These are phyloP conservation scores for Euschistus heros DNA, from an alignment of 1,140 invertebrate genomes.

Conservation along the genomic window DNA sequence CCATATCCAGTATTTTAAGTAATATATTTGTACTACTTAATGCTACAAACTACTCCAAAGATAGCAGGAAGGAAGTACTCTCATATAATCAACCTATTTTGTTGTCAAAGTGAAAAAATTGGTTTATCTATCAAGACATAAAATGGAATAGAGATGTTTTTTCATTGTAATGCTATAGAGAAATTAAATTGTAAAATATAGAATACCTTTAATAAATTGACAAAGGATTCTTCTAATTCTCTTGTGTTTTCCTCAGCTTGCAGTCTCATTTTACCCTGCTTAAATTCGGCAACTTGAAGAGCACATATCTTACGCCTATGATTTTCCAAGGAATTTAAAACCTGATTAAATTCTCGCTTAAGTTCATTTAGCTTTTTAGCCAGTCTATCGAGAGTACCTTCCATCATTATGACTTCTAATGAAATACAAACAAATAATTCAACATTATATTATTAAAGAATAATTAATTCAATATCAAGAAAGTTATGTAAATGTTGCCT, in stretches of 20 bases:
- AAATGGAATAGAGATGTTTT: too few relatives aligned
- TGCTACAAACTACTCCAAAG: too few relatives aligned
- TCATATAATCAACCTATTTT: too few relatives aligned
- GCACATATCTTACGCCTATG: not conserved
- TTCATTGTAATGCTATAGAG: too few relatives aligned
- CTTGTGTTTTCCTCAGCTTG: not conserved
- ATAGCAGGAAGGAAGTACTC: too few relatives aligned
- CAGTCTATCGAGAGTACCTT: not conserved
- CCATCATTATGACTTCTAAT: conserved; percentile 4
- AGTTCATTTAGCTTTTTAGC: not conserved
- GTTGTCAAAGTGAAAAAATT: too few relatives aligned
- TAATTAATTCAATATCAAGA: too few relatives aligned
- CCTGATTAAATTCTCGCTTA: not conserved
- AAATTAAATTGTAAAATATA: not conserved
- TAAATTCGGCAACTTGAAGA: not conserved
- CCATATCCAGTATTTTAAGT: too few relatives aligned
- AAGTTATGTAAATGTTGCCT: too few relatives aligned
- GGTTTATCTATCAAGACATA: too few relatives aligned
- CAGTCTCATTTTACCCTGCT: not conserved
- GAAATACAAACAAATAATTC: not conserved
- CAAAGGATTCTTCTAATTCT: not conserved
- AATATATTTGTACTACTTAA: too few relatives aligned
- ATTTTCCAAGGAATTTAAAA: too few relatives aligned
- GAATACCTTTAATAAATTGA: conserved; percentile 3
- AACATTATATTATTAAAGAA: not conserved